Base-by-base conservation (phyloP, 1,140 invertebrate species). In the Drosophila watanabei region DNA sequence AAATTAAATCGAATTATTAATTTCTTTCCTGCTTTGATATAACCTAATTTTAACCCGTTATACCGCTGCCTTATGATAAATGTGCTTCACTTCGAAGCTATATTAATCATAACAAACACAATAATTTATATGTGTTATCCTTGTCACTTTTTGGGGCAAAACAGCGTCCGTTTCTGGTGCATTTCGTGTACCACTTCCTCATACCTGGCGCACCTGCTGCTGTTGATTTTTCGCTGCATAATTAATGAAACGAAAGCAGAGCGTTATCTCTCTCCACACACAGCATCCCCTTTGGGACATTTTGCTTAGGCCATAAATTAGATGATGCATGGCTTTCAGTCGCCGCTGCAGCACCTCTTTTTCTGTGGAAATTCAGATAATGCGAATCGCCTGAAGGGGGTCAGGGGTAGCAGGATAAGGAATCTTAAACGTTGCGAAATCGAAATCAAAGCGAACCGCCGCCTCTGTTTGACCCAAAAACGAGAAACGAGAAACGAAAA, bases 191-290 rank as follows among this genome's bases (percentile, higher is more conserved):
- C 5, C 51, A 46, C 37, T 45, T 49, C 18, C 45, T 32, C 18
- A 24, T 57, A 28, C 54, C 18, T 33, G 41, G 14, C n/a, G 59
- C 71, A 61, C 33, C 54, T 72, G 46, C 46, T 37, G 41, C 46
- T 86, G 65, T 75, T 82, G 65, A 82, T 82, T 87, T 71, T 78
- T 78, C 35, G 52, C 66, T 70, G 80, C 68, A 88, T 87, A 88
- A 89, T 89, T 81, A 89, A 88, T 89, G 83, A 70, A 79, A 87
- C 75, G 66, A 88, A 82, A 70, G 70, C 80, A 77, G 52, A 60
- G 54, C 63, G 43, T 35, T 10, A 30, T 56, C 52, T 56, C 13
- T 20, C 30, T 51, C 16, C 2, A 28, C 35, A 56, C 51, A 54
- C 14, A 51, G 28, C 14, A 32, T 6, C 24, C 43, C 24, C 64